Evolutionary conservation across 2,797 vertebrate genomes (phyloP), one percentile per base, ranked within the genome.

Genomic region (Fundulus diaphanus): DNA sequence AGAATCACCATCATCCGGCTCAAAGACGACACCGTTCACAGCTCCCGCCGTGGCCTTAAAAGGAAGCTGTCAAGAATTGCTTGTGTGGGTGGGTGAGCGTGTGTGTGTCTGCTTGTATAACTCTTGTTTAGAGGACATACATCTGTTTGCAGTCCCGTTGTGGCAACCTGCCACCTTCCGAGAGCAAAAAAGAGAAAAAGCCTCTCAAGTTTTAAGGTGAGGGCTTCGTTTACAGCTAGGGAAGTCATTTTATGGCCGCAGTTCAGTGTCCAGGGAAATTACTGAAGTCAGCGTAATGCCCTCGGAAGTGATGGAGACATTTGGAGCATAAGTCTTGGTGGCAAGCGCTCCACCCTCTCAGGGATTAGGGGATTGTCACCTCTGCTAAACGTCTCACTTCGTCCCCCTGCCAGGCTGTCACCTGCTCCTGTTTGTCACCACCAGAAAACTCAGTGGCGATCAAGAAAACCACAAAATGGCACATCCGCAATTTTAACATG

Each of bases 361-460:
- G 35, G 76, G 74, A 74, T 74, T 77, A 65, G 35, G 74, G 74
- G 76, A 80, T 84, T 74, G 63, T 80, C 78, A 18, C 82, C 70
- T 81, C 70, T 18, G 72, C 74, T 69, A 70, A 65, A 74, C 67
- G 49, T 85, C 83, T 81, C 9, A 0, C 68, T 57, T 27, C 1
- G 24, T 71, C 78, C 7, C 9, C 3, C 68, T 72, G 13, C 51
- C 68, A 73, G 65, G 33, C 37, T 16, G 57, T 78, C 81, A 74
- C 80, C 83, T 81, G 81, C 70, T 82, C 71, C 79, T 66, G 73
- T 83, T 85, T 74, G 78, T 82, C 84, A 86, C 52, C 54, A 40
- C 13, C 72, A 68, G 56, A 63, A 77, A 68, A 57, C 77, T 42
- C 7, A 77, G 61, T 68, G 48, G 33, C 48, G 72, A 74, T 81